Conservation (phyloP, 2,113 vertebrate genomes). For the Microtus montanus region DNA sequence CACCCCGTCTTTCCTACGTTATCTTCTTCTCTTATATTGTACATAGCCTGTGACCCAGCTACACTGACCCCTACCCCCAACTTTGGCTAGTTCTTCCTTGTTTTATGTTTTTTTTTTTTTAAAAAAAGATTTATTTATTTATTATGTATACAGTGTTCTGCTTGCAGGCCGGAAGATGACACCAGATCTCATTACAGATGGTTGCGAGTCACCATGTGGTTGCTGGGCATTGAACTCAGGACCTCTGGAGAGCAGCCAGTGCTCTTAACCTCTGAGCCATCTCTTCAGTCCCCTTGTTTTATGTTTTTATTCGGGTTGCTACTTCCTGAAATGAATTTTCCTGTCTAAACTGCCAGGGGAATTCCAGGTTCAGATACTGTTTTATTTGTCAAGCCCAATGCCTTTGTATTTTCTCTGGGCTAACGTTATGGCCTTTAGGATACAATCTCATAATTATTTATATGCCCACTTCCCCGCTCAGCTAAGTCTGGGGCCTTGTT, state of each 20-base stretch:
- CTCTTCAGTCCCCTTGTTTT: not conserved
- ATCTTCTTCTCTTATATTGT: not conserved
- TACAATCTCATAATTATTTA: slow-evolving; percentile 34
- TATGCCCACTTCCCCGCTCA: not conserved
- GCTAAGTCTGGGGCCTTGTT: not conserved
- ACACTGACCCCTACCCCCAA: not conserved
- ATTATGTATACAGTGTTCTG: no score
- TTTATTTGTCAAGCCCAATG: slow-evolving; percentile 6
- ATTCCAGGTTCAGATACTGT: not conserved
- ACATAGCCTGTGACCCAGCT: not conserved
- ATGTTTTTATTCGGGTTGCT: not conserved
- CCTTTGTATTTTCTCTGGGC: slow-evolving; percentile 42
- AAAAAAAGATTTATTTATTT: no score
- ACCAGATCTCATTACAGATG: no score
- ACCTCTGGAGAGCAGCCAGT: no score
- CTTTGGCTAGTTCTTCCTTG: not conserved
- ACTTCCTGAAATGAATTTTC: not conserved
- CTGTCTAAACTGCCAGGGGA: not conserved
- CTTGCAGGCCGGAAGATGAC: no score
- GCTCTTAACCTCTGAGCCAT: no score
- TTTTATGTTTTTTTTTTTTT: not conserved
- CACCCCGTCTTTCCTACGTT: not conserved
- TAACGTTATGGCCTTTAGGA: slow-evolving; percentile 1
- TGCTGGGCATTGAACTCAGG: no score
- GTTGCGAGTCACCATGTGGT: no score